Conservation (phyloP, 53 echinoderm and acorn worm species). For the Holothuria scabra region DNA sequence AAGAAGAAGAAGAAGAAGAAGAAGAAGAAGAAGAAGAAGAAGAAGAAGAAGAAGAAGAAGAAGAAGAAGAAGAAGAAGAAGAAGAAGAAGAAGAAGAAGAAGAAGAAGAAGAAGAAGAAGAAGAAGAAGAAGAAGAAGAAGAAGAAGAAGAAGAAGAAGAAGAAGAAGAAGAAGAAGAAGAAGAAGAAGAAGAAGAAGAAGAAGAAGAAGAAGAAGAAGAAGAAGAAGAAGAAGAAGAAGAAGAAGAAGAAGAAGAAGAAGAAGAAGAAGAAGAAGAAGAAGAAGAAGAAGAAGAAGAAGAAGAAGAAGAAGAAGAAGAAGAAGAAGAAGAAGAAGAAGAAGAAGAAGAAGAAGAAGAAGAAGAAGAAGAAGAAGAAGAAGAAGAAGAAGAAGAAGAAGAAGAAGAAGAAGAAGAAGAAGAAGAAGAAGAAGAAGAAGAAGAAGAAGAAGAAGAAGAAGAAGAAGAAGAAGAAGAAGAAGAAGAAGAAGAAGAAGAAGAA, state of each 20-base stretch:
- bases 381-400: conserved; percentile 11
- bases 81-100: conserved; percentile 27
- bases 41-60: conserved; percentile 34
- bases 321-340: conserved; percentile 11
- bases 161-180: conserved; percentile 48
- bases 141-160: conserved; percentile 42
- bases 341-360: conserved; percentile 11
- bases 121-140: conserved; percentile 44
- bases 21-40: conserved; percentile 8
- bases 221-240: conserved; percentile 47
- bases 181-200: conserved; percentile 43
- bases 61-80: conserved; percentile 25
- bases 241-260: conserved; percentile 45
- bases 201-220: conserved; percentile 50
- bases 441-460: conserved; percentile 11
- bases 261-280: conserved; percentile 43
- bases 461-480: conserved; percentile 11
- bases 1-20: conserved; percentile 41
- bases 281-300: conserved; percentile 49
- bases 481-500: conserved; percentile 11
- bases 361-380: conserved; percentile 11
- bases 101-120: conserved; percentile 19
- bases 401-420: conserved; percentile 11
- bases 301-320: conserved; percentile 22
- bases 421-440: conserved; percentile 11